Evolutionary conservation across 1,140 invertebrate genomes (phyloP), one percentile per base, ranked within the genome.

Genomic region (Gonioctena quinquepunctata): DNA sequence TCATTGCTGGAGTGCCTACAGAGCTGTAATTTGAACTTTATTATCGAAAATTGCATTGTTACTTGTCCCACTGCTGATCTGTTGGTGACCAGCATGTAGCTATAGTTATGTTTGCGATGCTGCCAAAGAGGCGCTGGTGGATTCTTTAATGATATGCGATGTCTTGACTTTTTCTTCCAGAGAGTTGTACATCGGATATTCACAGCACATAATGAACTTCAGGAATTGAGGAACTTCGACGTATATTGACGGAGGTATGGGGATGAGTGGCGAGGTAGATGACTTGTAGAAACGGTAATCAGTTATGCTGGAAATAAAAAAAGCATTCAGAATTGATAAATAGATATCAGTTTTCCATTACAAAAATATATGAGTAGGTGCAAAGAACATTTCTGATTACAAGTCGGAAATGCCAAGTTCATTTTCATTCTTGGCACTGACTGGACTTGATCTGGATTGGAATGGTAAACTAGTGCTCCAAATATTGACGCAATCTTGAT

Each of bases 201-300:
- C 94, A 79, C 93, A 96, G 80, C 94, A 96, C 13, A 94, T 80
- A 2, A 94, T 84, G 75, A 90, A 94, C 81, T 96, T 96, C 6
- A 96, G 80, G 59, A 91, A 91, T 74, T 86, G 86, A 6, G 94
- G 94, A 5, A 96, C 90, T 81, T 93, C 92, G 0, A 90, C 88
- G 81, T 96, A 97, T 52, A 95, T 89, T 1, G 90, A 85, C 0
- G 93, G 92, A 1, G 94, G 94, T 72, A 96, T 90, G 3, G 93
- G 94, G 76, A 97, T 93, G 66, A 97, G 81, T 1, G 94, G 94
- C 64, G 94, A 96, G 13, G 94, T 96, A 1, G 90, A 92, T 22
- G 89, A 86, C 81, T 96, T 96, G 82, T 96, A 97, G 74, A 90
- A 90, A 66, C 92, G 87, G 84, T 97, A 97, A 76, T 93, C 90